Evolutionary conservation across 1,140 invertebrate species (phyloP).

Genomic region (Ostrea denselamellosa): DNA sequence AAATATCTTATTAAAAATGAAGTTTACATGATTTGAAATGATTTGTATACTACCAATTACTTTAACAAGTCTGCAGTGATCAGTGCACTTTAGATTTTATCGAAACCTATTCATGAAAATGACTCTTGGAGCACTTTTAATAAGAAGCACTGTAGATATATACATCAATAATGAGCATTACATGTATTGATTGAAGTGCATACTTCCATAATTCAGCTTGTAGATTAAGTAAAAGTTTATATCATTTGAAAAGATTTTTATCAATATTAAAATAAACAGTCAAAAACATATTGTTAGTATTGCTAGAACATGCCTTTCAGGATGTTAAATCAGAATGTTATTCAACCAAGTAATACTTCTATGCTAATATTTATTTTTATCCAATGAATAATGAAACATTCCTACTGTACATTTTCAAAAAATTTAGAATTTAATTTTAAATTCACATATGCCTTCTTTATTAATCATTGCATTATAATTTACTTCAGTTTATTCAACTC

Average conservation of each 20-base stretch:
- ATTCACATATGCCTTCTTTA: not conserved
- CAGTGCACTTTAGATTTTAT: slow-evolving; percentile 10
- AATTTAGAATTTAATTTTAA: not conserved
- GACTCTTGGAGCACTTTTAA: not conserved
- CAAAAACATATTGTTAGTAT: not conserved
- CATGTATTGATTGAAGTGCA: slow-evolving; percentile 7
- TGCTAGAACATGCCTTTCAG: not conserved
- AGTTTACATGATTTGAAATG: not conserved
- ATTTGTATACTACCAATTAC: not conserved
- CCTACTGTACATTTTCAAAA: not conserved
- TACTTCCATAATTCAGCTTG: not conserved
- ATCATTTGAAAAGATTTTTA: not conserved
- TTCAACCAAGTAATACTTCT: not conserved
- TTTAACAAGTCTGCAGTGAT: not conserved
- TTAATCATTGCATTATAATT: too few species aligned
- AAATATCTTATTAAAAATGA: not conserved
- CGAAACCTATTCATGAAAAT: not conserved
- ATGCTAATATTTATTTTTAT: not conserved
- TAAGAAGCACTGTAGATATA: slow-evolving; percentile 1
- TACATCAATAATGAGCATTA: not conserved
- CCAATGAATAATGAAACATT: not conserved
- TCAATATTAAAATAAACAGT: not conserved
- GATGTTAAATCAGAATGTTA: not conserved
- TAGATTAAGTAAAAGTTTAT: slow-evolving; percentile 19
- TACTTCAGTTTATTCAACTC: too few species aligned